Percentiles rank a stretch among this genome's conserved stretches.
phyloP scores from a whole-genome alignment of 2,797 vertebrate species.

The Crax fasciolata region DNA sequence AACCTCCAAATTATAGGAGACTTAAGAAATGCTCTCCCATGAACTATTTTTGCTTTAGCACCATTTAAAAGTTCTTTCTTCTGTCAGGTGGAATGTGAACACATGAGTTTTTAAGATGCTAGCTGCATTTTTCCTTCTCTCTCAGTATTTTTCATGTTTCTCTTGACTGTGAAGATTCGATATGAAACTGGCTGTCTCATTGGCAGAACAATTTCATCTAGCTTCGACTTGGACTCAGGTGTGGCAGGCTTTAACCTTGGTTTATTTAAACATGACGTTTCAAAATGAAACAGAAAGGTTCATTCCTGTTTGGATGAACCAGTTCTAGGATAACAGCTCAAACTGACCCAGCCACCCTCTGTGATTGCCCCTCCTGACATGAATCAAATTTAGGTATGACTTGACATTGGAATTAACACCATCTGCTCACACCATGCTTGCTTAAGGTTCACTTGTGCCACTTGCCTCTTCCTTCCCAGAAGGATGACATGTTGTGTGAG shows the following conservation, averaged over 20 bases:
- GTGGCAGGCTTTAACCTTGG: not conserved
- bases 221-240: not conserved
- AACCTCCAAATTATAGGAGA: not conserved
- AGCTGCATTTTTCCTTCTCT: not conserved
- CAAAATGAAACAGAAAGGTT: not conserved
- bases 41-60: not conserved
- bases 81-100: not conserved
- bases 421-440: conserved; percentile 24
- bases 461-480: not conserved
- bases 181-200: not conserved
- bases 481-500: not conserved
- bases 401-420: conserved; percentile 55
- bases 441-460: not conserved
- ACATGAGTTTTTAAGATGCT: not conserved
- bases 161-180: not conserved
- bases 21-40: not conserved
- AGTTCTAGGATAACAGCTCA: not conserved
- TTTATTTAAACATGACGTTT: not conserved
- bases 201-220: not conserved
- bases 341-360: not conserved
- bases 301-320: not conserved
- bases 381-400: conserved; percentile 7
- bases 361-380: conserved; percentile 18
- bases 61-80: not conserved
- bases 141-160: not conserved